These are phyloP conservation scores for Zophobas atratus DNA, from an alignment of 1,140 invertebrate genomes.

Conservation along the genomic window DNA sequence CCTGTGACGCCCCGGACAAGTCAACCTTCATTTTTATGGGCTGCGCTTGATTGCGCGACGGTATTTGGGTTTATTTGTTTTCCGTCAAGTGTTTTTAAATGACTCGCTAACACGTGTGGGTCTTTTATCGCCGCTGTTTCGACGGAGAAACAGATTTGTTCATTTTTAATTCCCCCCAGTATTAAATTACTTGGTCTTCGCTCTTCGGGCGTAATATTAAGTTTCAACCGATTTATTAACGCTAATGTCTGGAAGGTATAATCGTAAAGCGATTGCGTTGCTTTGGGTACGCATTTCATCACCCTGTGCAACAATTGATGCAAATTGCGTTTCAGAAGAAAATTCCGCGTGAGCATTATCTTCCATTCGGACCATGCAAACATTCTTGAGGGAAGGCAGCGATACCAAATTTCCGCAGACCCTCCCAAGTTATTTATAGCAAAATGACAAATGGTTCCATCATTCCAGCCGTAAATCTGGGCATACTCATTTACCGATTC, in stretches of 20 bases:
- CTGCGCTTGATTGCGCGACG: no score
- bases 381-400: constrained; percentile 34
- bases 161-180: constrained; percentile 46
- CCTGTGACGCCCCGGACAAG: no score
- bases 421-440: constrained; percentile 50
- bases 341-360: constrained; percentile 30
- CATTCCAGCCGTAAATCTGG: constrained; percentile 45
- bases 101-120: constrained; percentile 41
- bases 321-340: constrained; percentile 42
- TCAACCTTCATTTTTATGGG: no score
- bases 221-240: constrained; percentile 46
- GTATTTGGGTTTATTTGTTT: not conserved
- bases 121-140: constrained; percentile 46
- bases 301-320: constrained; percentile 37
- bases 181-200: constrained; percentile 52
- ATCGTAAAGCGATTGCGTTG: constrained; percentile 17
- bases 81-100: constrained; percentile 50
- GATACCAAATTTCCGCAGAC: constrained; percentile 49
- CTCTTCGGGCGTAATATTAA: constrained; percentile 38
- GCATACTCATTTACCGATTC: constrained; percentile 46
- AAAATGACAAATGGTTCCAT: constrained; percentile 40
- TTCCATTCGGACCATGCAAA: constrained; percentile 49
- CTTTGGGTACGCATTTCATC: constrained; percentile 20
- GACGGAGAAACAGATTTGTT: constrained; percentile 52
- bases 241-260: constrained; percentile 42